These are phyloP conservation scores for Lepilemur ruficaudatus DNA, from an alignment of 2,797 vertebrate species.

Conservation along the genomic window DNA sequence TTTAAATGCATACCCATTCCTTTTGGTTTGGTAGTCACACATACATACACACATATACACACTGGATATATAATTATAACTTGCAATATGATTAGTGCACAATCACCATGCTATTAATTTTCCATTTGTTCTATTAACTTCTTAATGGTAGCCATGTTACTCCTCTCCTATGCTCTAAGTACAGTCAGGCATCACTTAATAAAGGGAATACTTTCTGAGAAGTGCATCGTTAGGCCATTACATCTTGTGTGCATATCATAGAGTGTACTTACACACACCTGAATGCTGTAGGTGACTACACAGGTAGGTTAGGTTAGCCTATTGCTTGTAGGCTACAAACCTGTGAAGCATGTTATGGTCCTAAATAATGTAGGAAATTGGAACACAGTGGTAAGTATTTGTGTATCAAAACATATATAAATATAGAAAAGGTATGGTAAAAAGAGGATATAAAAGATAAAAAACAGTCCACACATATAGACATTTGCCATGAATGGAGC, in stretches of 20 bases:
- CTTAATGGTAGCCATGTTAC: background rate
- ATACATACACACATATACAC: too few species aligned
- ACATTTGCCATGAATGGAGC: background rate
- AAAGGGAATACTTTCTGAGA: background rate
- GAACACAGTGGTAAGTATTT: background rate
- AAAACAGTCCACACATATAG: background rate
- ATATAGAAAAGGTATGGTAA: background rate
- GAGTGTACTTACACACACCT: background rate
- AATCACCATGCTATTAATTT: conserved; percentile 12
- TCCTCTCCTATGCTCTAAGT: background rate
- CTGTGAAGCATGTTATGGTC: background rate
- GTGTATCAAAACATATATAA: background rate
- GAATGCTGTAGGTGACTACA: background rate
- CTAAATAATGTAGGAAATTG: background rate
- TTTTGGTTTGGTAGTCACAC: background rate
- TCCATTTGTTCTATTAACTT: background rate
- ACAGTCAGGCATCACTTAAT: background rate
- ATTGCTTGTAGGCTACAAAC: background rate
- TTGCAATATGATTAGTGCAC: background rate
- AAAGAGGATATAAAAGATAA: background rate
- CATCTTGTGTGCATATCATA: background rate
- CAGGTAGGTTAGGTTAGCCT: background rate
- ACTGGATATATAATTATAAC: background rate
- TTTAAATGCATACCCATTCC: background rate
- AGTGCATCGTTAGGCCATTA: background rate